Conservation (phyloP, 2,797 vertebrate species). For the Hyperoplus lanceolatus region DNA sequence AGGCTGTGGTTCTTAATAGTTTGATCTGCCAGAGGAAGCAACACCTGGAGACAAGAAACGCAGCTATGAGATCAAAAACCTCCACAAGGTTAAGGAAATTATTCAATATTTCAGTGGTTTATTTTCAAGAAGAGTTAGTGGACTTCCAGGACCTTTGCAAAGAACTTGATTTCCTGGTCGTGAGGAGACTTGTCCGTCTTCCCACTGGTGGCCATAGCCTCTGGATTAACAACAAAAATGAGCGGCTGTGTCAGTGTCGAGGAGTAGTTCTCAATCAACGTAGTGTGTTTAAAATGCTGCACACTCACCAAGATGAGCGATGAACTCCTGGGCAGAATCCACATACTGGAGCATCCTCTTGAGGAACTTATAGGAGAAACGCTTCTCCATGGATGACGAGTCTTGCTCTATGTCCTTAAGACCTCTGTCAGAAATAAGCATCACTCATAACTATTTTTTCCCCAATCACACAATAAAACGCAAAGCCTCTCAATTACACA, state of each 20-base stretch:
- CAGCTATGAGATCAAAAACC: background rate
- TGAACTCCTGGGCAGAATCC: slow-evolving; percentile 98
- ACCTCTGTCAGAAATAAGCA: slow-evolving; percentile 81
- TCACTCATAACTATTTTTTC: background rate
- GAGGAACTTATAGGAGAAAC: slow-evolving; percentile 95
- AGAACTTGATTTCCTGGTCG: slow-evolving; percentile 99
- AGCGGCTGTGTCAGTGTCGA: background rate
- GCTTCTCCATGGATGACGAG: slow-evolving; percentile 97
- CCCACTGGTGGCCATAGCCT: slow-evolving; percentile 96
- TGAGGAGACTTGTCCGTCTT: slow-evolving; percentile 98
- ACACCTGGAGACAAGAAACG: slow-evolving; percentile 84
- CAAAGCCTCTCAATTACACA: background rate
- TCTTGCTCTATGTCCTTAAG: slow-evolving; percentile 93
- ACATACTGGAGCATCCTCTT: slow-evolving; percentile 95
- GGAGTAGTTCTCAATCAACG: background rate
- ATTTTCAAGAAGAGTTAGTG: background rate
- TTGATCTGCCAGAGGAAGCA: slow-evolving; percentile 95
- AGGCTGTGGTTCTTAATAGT: slow-evolving; percentile 97
- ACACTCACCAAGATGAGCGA: slow-evolving; percentile 96
- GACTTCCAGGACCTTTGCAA: slow-evolving; percentile 92
- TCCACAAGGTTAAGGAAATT: background rate
- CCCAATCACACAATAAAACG: background rate
- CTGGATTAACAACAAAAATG: slow-evolving; percentile 80
- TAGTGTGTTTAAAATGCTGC: slow-evolving; percentile 3
- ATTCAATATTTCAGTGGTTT: background rate